Conservation (phyloP, 2,797 vertebrate genomes). For the Triplophysa yarkandensis region DNA sequence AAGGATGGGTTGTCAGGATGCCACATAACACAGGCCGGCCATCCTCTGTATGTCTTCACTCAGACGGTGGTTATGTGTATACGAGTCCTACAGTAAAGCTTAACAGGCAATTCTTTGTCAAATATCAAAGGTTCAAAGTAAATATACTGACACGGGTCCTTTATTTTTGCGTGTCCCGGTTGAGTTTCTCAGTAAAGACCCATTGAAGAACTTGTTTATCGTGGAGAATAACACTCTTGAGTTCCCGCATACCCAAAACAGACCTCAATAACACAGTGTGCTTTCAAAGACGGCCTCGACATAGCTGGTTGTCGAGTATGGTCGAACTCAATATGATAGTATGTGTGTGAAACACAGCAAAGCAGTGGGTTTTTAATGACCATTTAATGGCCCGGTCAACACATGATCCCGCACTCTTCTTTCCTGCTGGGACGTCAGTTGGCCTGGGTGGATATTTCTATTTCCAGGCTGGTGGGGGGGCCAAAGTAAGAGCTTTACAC, state of each 20-base stretch:
- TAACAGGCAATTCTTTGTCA: background rate
- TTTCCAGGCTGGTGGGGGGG: slow-evolving; percentile 29
- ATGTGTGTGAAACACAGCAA: slow-evolving; percentile 29
- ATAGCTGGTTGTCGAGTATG: slow-evolving; percentile 14
- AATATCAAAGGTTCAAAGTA: slow-evolving; percentile 2
- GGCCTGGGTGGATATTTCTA: slow-evolving; percentile 21
- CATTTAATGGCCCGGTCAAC: slow-evolving; percentile 50
- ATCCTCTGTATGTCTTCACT: background rate
- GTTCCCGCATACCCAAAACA: slow-evolving; percentile 20
- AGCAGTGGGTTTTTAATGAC: slow-evolving; percentile 44
- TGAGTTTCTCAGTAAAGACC: slow-evolving; percentile 14
- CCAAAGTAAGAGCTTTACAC: slow-evolving; percentile 19
- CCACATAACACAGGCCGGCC: background rate
- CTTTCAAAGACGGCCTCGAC: slow-evolving; percentile 27
- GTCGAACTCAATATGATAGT: slow-evolving; percentile 26
- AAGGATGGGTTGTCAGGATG: background rate
- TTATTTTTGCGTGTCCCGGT: background rate
- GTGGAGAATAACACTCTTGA: slow-evolving; percentile 13
- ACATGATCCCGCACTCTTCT: slow-evolving; percentile 39
- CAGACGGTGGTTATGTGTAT: background rate
- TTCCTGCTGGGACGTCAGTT: slow-evolving; percentile 2
- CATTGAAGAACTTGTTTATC: slow-evolving; percentile 20
- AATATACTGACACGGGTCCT: background rate
- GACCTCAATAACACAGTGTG: slow-evolving; percentile 21
- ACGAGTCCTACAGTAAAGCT: background rate